Conservation (phyloP, 2,888 invertebrate genomes). For the Leptopterna dolabrata region DNA sequence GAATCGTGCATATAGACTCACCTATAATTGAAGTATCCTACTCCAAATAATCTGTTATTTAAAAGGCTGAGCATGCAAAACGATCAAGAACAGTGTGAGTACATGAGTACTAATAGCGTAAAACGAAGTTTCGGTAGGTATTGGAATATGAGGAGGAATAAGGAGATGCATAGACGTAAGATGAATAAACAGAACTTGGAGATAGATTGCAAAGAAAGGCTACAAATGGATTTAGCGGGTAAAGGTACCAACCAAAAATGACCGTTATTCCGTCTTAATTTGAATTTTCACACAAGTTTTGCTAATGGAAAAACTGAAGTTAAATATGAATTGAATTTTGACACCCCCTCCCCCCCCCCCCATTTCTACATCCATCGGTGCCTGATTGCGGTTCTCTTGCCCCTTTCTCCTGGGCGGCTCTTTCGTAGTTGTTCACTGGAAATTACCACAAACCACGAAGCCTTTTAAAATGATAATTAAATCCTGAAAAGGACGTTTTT, state of each 20-base stretch:
- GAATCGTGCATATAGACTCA: conserved; percentile 65
- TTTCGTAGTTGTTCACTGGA: too few species aligned
- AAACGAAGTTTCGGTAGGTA: neutral
- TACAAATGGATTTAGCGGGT: neutral
- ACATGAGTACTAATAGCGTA: neutral
- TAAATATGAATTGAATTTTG: too few species aligned
- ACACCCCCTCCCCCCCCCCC: too few species aligned
- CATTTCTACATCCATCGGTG: too few species aligned
- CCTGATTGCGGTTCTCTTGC: too few species aligned
- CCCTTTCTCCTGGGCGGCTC: too few species aligned
- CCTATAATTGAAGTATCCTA: conserved; percentile 81
- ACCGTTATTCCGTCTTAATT: too few species aligned
- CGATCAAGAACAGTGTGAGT: conserved; percentile 46
- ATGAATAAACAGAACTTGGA: neutral
- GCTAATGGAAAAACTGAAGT: too few species aligned
- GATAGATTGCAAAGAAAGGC: neutral
- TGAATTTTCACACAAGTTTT: too few species aligned
- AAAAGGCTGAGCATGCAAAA: conserved; percentile 78
- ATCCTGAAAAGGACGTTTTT: too few species aligned
- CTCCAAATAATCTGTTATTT: conserved; percentile 83
- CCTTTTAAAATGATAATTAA: too few species aligned
- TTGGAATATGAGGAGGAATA: neutral
- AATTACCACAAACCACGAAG: too few species aligned
- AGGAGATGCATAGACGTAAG: neutral
- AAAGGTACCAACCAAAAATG: neutral